Conservation (phyloP, 2,888 invertebrate genomes). For the Heteropelma amictum region DNA sequence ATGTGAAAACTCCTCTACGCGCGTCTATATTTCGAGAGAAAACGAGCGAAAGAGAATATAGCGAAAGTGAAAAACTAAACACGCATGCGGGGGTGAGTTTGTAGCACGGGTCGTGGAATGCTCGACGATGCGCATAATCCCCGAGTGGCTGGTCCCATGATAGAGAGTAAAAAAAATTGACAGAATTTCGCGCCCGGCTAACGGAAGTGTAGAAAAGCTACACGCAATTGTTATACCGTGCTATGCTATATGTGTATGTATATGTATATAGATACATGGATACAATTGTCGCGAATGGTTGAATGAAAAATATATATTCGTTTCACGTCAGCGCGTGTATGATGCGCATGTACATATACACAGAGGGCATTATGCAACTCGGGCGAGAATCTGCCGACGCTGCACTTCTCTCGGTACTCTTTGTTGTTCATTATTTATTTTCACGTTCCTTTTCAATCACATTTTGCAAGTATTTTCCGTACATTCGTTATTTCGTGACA, state of each 20-base stretch:
- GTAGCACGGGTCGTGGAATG: conserved; percentile 28
- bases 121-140: conserved; percentile 48
- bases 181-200: conserved; percentile 28
- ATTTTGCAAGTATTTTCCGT: not conserved
- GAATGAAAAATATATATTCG: conserved; percentile 33
- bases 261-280: too few species aligned
- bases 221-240: conserved; percentile 1
- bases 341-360: too few species aligned
- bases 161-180: conserved; percentile 39
- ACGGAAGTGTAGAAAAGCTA: conserved; percentile 27
- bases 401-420: conserved; percentile 9
- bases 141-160: conserved; percentile 43
- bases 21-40: not conserved
- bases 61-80: conserved; percentile 26
- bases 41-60: conserved; percentile 18
- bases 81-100: conserved; percentile 10
- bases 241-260: not conserved
- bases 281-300: conserved; percentile 11
- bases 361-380: not conserved
- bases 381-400: conserved; percentile 23
- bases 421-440: conserved; percentile 46
- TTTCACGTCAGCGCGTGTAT: conserved; percentile 19
- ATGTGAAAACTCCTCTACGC: not conserved
- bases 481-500: too few species aligned
- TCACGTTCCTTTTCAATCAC: conserved; percentile 33